Percentiles rank a stretch among this genome's conserved stretches.
Evolutionary conservation across 2,797 vertebrate genomes (phyloP).

Genomic region (Phalanger gymnotis): DNA sequence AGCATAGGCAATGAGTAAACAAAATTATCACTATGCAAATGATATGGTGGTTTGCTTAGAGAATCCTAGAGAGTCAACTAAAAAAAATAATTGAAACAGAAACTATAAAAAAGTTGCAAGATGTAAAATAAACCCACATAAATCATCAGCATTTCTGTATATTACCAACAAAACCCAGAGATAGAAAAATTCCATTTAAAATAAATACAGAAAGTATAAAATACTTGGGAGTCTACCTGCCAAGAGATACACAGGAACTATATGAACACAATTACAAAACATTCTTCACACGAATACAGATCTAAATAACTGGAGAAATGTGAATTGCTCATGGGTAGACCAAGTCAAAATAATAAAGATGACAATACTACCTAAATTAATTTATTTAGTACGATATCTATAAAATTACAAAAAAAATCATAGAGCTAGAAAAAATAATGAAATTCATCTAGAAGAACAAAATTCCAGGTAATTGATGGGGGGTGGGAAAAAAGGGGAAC

Average conservation of each 20-base stretch:
- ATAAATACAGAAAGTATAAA: neutral
- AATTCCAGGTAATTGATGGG: neutral
- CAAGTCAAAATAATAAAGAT: neutral
- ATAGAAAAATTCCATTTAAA: neutral
- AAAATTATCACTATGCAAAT: neutral
- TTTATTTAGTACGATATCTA: neutral
- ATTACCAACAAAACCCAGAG: neutral
- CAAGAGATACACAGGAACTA: neutral
- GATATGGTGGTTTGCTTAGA: neutral
- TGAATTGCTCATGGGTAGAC: neutral
- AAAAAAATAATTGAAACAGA: neutral
- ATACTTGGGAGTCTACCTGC: neutral
- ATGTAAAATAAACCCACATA: neutral
- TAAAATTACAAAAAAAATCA: neutral
- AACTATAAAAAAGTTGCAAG: no score
- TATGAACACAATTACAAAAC: neutral
- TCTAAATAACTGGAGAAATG: neutral
- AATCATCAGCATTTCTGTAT: neutral
- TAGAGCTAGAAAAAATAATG: neutral
- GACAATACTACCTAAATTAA: neutral
- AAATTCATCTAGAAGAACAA: neutral
- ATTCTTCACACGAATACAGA: neutral
- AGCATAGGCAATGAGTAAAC: neutral
- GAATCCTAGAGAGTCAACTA: neutral
- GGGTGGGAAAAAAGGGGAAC: neutral